Evolutionary conservation across 2,888 invertebrate species (phyloP).

Genomic region (Trichogramma evanescens): DNA sequence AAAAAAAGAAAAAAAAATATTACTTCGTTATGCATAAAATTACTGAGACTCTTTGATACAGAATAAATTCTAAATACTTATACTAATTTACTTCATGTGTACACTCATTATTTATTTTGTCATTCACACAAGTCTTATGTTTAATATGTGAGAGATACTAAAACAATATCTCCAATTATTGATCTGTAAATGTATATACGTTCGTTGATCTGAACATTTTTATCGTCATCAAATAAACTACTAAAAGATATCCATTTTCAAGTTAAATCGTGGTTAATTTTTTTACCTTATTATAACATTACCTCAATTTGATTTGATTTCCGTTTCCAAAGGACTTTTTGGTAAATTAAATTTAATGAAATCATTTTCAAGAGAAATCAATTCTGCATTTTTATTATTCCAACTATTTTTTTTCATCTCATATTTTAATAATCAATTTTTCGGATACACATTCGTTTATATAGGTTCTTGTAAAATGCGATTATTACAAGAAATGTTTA

Average conservation of each 20-base stretch:
- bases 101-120: too few relatives aligned
- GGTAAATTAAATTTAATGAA: neutral
- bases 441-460: conserved; percentile 15
- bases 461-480: conserved; percentile 15
- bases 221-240: too few relatives aligned
- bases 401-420: conserved; percentile 12
- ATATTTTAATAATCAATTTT: conserved; percentile 14
- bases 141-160: too few relatives aligned
- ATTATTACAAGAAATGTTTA: conserved; percentile 11
- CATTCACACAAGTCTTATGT: too few relatives aligned
- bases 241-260: neutral
- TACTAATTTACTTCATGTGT: too few relatives aligned
- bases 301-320: neutral
- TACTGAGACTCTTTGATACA: too few relatives aligned
- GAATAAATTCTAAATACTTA: too few relatives aligned
- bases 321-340: neutral
- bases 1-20: too few relatives aligned
- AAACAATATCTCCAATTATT: too few relatives aligned
- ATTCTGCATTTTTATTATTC: conserved; percentile 21
- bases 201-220: too few relatives aligned
- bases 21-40: too few relatives aligned
- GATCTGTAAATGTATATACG: too few relatives aligned
- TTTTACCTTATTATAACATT: neutral
- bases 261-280: neutral
- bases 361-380: conserved; percentile 13